Evolutionary conservation across 2,113 vertebrate species (phyloP), one percentile per base, ranked within the genome.

Genomic region (Sinocyclocheilus anshuiensis): DNA sequence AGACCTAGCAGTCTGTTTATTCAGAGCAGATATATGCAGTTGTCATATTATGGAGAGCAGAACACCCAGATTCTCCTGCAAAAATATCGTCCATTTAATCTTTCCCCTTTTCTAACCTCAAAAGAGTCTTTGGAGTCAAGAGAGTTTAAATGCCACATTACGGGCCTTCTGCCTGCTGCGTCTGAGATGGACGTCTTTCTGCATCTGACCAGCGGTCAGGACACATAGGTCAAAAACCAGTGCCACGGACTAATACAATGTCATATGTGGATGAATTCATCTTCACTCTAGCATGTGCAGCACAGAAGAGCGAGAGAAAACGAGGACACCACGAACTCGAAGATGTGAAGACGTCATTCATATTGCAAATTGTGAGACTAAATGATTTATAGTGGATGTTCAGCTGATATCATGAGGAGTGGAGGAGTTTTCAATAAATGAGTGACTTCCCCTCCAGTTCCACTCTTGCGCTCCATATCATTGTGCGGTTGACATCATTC

Each of bases 161-260:
- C 24, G 6, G 16, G 39, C 42, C 42, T 26, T 48, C 42, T 22
- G 67, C 48, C 50, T 57, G 29, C 67, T 83, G 67, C 13, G 13
- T 59, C 67, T 59, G 50, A 71, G 65, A 71, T 61, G 48, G 77
- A 59, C 84, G 20, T 80, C 33, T 72, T 45, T 33, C 50, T 86
- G 26, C 33, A 59, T 86, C 50, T 86, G 84, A 86, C 78, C 85
- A 77, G 79, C 76, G 45, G 85, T 57, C 83, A 81, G 42, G 87
- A 48, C 86, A 85, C 86, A 89, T 87, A 80, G 50, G 79, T 89
- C 86, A 87, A 81, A 86, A 86, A 87, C 81, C 79, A 84, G 72
- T 82, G 69, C 7, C 50, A 79, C 57, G 75, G 81, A 88, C 86
- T 92, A 86, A 92, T 91, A 92, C 65, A 84, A 91, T 91, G 92